These are phyloP conservation scores for Melanotaenia pygmaea DNA, from an alignment of 2,797 vertebrate genomes.

Conservation along the genomic window DNA sequence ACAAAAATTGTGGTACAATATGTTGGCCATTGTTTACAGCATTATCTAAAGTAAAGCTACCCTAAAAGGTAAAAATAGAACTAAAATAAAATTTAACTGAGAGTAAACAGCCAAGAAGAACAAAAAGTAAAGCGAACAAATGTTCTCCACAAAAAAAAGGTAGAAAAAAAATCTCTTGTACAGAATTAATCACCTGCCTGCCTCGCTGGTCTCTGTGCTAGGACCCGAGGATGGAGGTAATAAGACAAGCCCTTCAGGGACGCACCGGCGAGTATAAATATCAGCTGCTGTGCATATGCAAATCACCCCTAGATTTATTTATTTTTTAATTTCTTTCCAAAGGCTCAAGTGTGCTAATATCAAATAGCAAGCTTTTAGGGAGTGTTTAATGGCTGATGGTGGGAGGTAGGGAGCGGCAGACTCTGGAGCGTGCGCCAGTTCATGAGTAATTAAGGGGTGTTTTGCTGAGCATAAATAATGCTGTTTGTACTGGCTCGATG, in stretches of 20 bases:
- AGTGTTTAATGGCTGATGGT: constrained; percentile 98
- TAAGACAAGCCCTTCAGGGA: constrained; percentile 98
- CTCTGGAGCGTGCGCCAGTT: constrained; percentile 90
- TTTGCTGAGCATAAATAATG: constrained; percentile 99
- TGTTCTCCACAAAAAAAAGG: constrained; percentile 27
- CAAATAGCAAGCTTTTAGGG: constrained; percentile 98
- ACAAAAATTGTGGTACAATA: neutral
- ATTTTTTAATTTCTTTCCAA: constrained; percentile 83
- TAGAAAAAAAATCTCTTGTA: constrained; percentile 80
- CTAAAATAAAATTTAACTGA: constrained; percentile 16
- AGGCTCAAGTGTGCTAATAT: constrained; percentile 99
- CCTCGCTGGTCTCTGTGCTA: constrained; percentile 92
- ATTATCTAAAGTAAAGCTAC: constrained; percentile 42
- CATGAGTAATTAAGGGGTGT: constrained; percentile 99
- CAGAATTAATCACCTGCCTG: constrained; percentile 99
- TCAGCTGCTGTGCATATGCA: constrained; percentile 99
- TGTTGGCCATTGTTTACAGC: constrained; percentile 4
- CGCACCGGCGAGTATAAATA: constrained; percentile 93
- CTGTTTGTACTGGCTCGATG: constrained; percentile 96
- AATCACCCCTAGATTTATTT: constrained; percentile 88
- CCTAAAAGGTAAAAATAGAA: constrained; percentile 54
- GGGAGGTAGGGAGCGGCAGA: constrained; percentile 91
- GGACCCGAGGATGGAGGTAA: constrained; percentile 96
- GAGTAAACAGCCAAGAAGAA: constrained; percentile 53
- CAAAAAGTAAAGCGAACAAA: constrained; percentile 52